Conservation (phyloP, 2,888 invertebrate genomes). For the Germaria angustata region DNA sequence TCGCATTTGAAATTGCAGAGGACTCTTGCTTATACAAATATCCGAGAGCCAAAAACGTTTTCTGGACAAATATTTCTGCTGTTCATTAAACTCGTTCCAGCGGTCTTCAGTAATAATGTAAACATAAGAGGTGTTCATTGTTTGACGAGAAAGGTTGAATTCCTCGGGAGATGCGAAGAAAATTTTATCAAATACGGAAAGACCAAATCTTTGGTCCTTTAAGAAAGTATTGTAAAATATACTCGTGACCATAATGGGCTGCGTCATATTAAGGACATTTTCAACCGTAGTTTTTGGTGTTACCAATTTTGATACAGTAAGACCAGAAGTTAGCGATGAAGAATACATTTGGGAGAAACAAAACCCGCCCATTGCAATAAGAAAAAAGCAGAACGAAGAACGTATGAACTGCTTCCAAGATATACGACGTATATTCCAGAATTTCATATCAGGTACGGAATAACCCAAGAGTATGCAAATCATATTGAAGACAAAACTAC, state of each 20-base stretch:
- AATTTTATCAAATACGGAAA: not conserved
- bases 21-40: slow-evolving; percentile 70
- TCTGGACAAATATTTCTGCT: slow-evolving; percentile 68
- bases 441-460: slow-evolving; percentile 11
- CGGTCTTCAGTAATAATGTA: slow-evolving; percentile 70
- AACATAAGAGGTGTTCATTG: slow-evolving; percentile 66
- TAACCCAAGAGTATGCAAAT: slow-evolving; percentile 15
- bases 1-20: slow-evolving; percentile 70
- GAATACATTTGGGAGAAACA: slow-evolving; percentile 33
- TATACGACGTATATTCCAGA: not conserved
- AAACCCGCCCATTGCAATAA: slow-evolving; percentile 2
- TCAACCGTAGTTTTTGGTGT: not conserved
- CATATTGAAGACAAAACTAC: not conserved
- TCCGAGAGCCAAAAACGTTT: slow-evolving; percentile 71
- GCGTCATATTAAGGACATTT: not conserved
- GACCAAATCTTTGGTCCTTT: not conserved
- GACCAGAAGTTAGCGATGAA: slow-evolving; percentile 10
- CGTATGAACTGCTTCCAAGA: not conserved
- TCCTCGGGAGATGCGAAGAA: not conserved
- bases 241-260: slow-evolving; percentile 3
- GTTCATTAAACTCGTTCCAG: slow-evolving; percentile 70
- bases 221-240: not conserved
- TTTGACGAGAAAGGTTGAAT: not conserved
- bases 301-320: not conserved
- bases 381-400: not conserved